These are phyloP conservation scores for Agonum fuliginosum DNA, from an alignment of 2,888 invertebrate genomes.

Conservation along the genomic window DNA sequence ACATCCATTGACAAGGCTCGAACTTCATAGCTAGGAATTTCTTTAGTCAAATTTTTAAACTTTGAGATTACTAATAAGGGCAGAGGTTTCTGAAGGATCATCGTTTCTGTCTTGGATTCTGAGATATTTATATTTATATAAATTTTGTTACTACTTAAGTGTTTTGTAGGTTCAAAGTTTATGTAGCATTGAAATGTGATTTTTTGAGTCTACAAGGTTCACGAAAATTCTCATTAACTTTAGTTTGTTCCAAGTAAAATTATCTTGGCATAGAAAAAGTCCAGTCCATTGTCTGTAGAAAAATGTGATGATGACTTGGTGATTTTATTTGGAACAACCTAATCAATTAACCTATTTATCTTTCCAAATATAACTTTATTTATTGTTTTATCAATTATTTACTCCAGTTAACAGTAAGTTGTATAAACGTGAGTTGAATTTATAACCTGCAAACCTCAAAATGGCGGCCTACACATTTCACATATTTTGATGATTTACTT, in stretches of 20 bases:
- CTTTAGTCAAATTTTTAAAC: constrained; percentile 47
- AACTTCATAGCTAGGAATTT: constrained; percentile 69
- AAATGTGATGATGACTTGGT: background rate
- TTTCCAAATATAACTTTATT: too few species aligned
- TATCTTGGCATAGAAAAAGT: too few species aligned
- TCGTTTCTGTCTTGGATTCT: constrained; percentile 40
- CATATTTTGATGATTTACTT: too few species aligned
- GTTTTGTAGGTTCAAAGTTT: constrained; percentile 51
- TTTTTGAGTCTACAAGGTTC: constrained; percentile 20
- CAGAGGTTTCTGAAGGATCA: constrained; percentile 45
- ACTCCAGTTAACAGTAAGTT: too few species aligned
- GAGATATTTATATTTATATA: constrained; percentile 51
- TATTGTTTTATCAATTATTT: too few species aligned
- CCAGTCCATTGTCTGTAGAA: background rate
- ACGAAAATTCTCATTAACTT: constrained; percentile 26
- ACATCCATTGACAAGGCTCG: constrained; percentile 85
- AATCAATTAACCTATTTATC: too few species aligned
- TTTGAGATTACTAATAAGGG: constrained; percentile 41
- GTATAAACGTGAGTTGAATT: too few species aligned
- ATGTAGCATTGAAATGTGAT: constrained; percentile 34
- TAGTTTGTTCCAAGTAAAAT: background rate
- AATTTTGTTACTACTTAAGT: constrained; percentile 46
- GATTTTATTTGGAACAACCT: background rate
- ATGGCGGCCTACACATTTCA: too few species aligned
- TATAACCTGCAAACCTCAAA: too few species aligned